Base-by-base conservation (phyloP, 2,113 vertebrate genomes). In the Pterocles orientalis region DNA sequence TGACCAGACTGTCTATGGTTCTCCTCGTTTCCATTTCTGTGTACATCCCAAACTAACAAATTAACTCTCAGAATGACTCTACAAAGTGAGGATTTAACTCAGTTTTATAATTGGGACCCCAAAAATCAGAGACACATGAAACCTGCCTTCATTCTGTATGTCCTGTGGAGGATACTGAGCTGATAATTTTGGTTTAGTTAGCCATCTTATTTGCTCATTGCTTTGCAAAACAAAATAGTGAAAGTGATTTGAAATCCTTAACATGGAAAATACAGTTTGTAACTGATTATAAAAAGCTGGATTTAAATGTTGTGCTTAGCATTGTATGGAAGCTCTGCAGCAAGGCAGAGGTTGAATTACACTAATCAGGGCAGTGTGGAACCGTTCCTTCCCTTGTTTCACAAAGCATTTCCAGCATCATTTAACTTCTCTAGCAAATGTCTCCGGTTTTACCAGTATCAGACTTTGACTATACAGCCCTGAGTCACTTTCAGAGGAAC, bases 21-120 rank as follows among this genome's bases (percentile, higher is more conserved):
- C 13, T 71, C 31, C 31, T 82, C 21, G n/a, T 17, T 88, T 6
- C 7, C 7, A 3, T 18, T 80, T 21, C 48, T 82, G 14, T 0
- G 1, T 54, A 48, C 24, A 4, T 73, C 33, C 66, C 17, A 78
- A 77, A 68, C 21, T 9, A 68, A 76, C 9, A 57, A 47, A 61
- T 47, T 31, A 82, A 57, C 28, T 64, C n/a, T 64, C 51, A 58
- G 62, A 78, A 77, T 28, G 13, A 57, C 34, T 69, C 20, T 61
- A 7, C 47, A 29, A 84, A 85, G 50, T 6, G n/a, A 76, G 34
- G 65, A 50, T 57, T 75, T 90, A 64, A 69, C 6, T 50, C 11
- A 0, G 0, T 61, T 60, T 48, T 47, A 7, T 48, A 47, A 65
- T 26, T 58, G 41, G 29, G 9, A 58, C 70, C 31, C 23, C 16